phyloP scores from a whole-genome alignment of 1,140 invertebrate genomes.

The Tetranychus urticae region DNA sequence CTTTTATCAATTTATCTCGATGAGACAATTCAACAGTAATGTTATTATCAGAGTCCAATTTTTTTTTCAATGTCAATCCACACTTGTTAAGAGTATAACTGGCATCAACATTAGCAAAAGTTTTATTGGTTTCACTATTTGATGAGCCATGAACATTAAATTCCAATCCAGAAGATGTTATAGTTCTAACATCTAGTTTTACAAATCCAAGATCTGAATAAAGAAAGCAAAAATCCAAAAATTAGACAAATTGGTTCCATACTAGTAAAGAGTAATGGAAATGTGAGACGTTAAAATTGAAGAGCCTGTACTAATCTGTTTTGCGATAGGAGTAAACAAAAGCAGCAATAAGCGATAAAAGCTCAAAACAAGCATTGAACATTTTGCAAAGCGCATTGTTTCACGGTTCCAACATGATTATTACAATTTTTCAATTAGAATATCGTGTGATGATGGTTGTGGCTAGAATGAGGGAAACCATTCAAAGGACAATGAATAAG shows the following conservation, averaged over 20 bases:
- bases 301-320: neutral
- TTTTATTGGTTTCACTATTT: slow-evolving; percentile 73
- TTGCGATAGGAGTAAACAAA: neutral
- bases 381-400: no score
- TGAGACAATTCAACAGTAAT: slow-evolving; percentile 71
- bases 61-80: slow-evolving; percentile 85
- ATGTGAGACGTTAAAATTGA: neutral
- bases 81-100: slow-evolving; percentile 83
- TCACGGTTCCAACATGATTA: no score
- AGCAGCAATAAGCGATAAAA: neutral
- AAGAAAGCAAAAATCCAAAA: neutral
- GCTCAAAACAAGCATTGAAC: no score
- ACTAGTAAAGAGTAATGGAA: neutral
- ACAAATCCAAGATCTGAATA: slow-evolving; percentile 58
- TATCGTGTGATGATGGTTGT: no score
- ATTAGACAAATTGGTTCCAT: neutral
- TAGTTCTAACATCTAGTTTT: slow-evolving; percentile 83
- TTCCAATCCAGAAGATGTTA: slow-evolving; percentile 69
- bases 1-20: slow-evolving; percentile 63
- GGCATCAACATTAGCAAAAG: slow-evolving; percentile 69
- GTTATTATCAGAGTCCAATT: slow-evolving; percentile 96
- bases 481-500: no score
- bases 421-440: no score
- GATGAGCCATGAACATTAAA: slow-evolving; percentile 64
- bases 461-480: no score